These are phyloP conservation scores for Acromyrmex charruanus DNA, from an alignment of 1,140 invertebrate species.

Conservation along the genomic window DNA sequence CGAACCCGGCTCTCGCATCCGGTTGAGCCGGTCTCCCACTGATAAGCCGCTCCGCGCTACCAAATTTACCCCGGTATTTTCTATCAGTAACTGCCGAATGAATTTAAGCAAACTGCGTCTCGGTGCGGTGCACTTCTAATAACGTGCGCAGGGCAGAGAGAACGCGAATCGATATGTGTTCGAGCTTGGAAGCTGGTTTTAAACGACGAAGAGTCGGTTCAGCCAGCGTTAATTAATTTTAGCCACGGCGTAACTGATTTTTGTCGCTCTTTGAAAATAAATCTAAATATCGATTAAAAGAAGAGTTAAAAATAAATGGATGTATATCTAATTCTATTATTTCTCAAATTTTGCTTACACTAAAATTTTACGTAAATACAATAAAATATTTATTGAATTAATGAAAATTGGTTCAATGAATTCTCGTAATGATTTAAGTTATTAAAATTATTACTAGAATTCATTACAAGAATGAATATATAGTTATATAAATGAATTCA, in stretches of 20 bases:
- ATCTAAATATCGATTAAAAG: not conserved
- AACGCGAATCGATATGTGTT: slow-evolving; percentile 7
- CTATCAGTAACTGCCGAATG: slow-evolving; percentile 73
- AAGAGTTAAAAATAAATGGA: not conserved
- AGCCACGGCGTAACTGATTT: slow-evolving; percentile 13
- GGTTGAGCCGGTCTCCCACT: slow-evolving; percentile 50
- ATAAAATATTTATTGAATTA: too few relatives aligned
- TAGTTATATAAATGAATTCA: too few relatives aligned
- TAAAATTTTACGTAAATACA: too few relatives aligned
- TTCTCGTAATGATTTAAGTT: too few relatives aligned
- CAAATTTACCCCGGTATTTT: slow-evolving; percentile 57
- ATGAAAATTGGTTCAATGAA: too few relatives aligned
- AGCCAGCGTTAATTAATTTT: slow-evolving; percentile 38
- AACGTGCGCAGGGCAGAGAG: slow-evolving; percentile 23
- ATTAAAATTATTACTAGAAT: too few relatives aligned
- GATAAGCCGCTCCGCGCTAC: slow-evolving; percentile 62
- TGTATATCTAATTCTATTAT: not conserved
- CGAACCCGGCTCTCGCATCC: slow-evolving; percentile 64
- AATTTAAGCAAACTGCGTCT: slow-evolving; percentile 69
- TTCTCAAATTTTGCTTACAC: not conserved
- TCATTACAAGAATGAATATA: too few relatives aligned
- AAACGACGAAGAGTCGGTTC: not conserved
- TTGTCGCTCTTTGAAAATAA: not conserved
- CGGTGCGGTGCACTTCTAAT: slow-evolving; percentile 40
- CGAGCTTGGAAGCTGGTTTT: not conserved